Percentiles rank a stretch among this genome's conserved stretches.
These are phyloP conservation scores for Pachyuromys duprasi DNA, from an alignment of 2,797 vertebrate genomes.

Conservation along the genomic window DNA sequence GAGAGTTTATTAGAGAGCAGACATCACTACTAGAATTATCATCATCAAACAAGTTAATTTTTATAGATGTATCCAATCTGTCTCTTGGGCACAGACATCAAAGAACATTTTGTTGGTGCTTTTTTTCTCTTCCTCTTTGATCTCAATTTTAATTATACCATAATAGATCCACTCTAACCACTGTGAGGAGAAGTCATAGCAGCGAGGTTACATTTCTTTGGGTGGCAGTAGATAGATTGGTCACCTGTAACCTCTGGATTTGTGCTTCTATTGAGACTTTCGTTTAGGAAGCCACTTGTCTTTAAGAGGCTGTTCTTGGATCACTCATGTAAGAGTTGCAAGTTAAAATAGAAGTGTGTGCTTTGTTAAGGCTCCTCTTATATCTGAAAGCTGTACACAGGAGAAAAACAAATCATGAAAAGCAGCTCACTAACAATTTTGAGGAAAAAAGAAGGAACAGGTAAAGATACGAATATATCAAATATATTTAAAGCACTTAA, in stretches of 20 bases:
- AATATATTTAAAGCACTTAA: neutral
- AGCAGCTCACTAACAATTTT: neutral
- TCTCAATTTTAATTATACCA: neutral
- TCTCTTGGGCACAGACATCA: neutral
- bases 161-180: neutral
- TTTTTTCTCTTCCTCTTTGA: slow-evolving; percentile 41
- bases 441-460: neutral
- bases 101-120: slow-evolving; percentile 26
- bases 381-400: neutral
- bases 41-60: slow-evolving; percentile 48
- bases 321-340: neutral
- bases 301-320: neutral
- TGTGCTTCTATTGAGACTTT: slow-evolving; percentile 6
- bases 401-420: slow-evolving; percentile 31
- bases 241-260: neutral
- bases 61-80: slow-evolving; percentile 10
- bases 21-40: neutral
- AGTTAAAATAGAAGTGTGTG: neutral
- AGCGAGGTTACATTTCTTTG: neutral
- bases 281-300: slow-evolving; percentile 34
- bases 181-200: neutral
- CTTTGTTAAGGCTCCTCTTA: slow-evolving; percentile 37
- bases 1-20: slow-evolving; percentile 27
- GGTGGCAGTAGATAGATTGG: neutral
- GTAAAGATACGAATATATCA: slow-evolving; percentile 1